A percentile compares a stretch with the other conserved stretches of the same genome.
Conservation (phyloP, 2,113 vertebrate species). For the Channa argus region DNA sequence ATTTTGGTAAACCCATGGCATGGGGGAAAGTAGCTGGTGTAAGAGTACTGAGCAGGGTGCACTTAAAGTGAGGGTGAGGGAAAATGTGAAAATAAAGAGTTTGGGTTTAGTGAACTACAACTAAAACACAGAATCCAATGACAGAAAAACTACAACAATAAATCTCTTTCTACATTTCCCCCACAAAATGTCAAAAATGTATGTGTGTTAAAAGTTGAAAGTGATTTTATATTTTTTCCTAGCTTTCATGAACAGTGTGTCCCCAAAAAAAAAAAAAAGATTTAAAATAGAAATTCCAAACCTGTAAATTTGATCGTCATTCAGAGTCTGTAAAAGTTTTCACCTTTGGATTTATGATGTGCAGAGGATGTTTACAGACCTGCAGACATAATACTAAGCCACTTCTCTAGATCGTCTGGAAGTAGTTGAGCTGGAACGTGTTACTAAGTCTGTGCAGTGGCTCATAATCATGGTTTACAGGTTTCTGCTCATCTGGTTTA, state of each 20-base stretch:
- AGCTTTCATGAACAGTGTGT: too few species aligned
- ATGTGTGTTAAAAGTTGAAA: not conserved
- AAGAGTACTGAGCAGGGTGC: slow-evolving; percentile 11
- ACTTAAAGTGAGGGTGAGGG: slow-evolving; percentile 12
- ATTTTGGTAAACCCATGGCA: slow-evolving; percentile 42
- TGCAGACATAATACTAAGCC: not conserved
- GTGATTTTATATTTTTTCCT: not conserved
- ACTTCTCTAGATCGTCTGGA: not conserved
- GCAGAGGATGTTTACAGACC: slow-evolving; percentile 25
- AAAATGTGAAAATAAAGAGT: slow-evolving; percentile 42
- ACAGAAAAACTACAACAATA: not conserved
- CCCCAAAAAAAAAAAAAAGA: too few species aligned
- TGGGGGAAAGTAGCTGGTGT: slow-evolving; percentile 27
- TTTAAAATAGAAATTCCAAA: too few species aligned
- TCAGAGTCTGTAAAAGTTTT: not conserved
- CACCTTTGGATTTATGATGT: not conserved
- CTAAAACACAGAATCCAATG: not conserved
- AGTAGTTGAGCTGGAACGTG: slow-evolving; percentile 15
- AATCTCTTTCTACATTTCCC: too few species aligned
- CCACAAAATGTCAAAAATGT: not conserved
- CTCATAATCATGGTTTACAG: slow-evolving; percentile 53
- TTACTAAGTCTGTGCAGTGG: slow-evolving; percentile 25
- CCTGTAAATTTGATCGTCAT: too few species aligned
- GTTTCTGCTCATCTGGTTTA: slow-evolving; percentile 61
- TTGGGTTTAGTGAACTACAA: slow-evolving; percentile 38